Evolutionary conservation across 2,888 invertebrate species (phyloP), one percentile per base, ranked within the genome.

Genomic region (Callosobruchus maculatus): DNA sequence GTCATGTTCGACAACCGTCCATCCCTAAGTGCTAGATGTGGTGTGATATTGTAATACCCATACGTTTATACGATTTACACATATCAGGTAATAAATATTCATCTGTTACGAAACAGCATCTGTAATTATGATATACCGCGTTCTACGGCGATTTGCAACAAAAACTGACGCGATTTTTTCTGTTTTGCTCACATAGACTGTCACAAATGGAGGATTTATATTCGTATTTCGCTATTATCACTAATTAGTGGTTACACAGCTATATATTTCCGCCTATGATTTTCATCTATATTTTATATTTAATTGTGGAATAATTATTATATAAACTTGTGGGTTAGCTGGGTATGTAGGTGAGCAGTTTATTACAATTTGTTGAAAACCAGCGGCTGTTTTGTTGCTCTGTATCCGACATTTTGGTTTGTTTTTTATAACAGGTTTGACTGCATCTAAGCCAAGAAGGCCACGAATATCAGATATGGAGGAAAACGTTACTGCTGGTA

Each of bases 121-220:
- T 49, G 18, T 49, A 49, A 49, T 49, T 49, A 49, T 49, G 49
- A 49, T 49, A 49, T 49, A 49, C 49, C 49, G 49, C 49, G 13
- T 3, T 49, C 49, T 5, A 5, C 13, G 49, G 49, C 49, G 49
- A 49, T 49, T 49, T 49, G 49, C 49, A 49, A 49, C 49, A 49
- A 49, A 49, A 49, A 49, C 49, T 49, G 22, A 5, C 20, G 22
- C 20, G 22, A 21, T 68, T 68, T 68, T 68, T 68, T 68, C 20
- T 21, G 68, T n/a, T 68, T 3, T 68, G 21, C 13, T 21, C 68
- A 18, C 7, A n/a, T 71, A 73, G 21, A 67, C 67, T 77, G 77
- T 77, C 77, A 77, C 77, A 77, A 75, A 72, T 70, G 22, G 72
- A 70, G 72, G 77, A 75, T 77, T 77, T 77, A 77, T 74, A 74